Percentiles rank a stretch among this genome's conserved stretches.
Conservation (phyloP, 1,140 invertebrate genomes). For the Adelges cooleyi region DNA sequence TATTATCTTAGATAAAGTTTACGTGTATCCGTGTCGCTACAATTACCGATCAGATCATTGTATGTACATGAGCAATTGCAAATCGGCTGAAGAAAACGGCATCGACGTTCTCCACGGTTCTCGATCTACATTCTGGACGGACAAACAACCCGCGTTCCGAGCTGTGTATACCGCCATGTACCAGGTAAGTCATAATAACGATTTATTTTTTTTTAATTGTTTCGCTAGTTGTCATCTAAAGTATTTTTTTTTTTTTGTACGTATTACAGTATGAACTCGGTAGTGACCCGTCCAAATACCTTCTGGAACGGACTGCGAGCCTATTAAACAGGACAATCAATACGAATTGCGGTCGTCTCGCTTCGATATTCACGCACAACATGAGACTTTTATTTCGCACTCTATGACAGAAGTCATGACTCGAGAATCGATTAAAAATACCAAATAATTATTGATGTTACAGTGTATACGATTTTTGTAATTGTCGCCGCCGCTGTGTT, state of each 20-base stretch:
- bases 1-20: conserved; percentile 55
- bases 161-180: conserved; percentile 60
- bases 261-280: neutral
- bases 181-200: conserved; percentile 40
- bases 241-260: no score
- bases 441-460: no score
- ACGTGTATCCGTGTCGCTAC: conserved; percentile 71
- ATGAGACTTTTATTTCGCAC: conserved; percentile 12
- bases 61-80: conserved; percentile 82
- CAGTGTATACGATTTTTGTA: no score
- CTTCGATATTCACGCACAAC: conserved; percentile 16
- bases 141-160: conserved; percentile 77
- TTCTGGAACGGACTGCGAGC: neutral
- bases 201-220: no score
- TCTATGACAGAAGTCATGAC: no score
- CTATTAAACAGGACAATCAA: neutral
- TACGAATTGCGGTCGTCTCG: conserved; percentile 17
- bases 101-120: conserved; percentile 80
- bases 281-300: conserved; percentile 20
- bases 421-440: no score
- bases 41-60: conserved; percentile 92
- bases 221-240: no score
- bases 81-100: conserved; percentile 59
- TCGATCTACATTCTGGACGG: conserved; percentile 67
- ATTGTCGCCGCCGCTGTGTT: no score